A percentile compares a stretch with the other conserved stretches of the same genome.
phyloP scores from a whole-genome alignment of 2,113 vertebrate species.

The Turdus rufiventris region DNA sequence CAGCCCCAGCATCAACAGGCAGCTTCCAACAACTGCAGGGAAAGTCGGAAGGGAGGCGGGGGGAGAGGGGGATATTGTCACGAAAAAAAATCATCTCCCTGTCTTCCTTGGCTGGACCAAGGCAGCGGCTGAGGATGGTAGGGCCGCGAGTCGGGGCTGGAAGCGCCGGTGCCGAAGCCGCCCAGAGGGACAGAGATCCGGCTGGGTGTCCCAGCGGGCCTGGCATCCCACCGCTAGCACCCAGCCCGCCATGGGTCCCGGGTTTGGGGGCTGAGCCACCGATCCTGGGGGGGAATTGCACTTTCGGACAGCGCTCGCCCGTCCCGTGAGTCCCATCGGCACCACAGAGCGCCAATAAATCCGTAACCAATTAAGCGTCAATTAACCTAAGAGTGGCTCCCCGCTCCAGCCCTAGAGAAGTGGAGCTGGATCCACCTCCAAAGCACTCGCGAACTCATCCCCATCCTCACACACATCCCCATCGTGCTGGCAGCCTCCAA shows the following conservation, averaged over 20 bases:
- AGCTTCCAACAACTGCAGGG: background rate
- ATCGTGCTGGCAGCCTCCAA: background rate
- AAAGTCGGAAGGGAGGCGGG: accelerated
- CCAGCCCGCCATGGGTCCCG: accelerated
- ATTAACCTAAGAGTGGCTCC: background rate
- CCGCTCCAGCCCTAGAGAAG: background rate
- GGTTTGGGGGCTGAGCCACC: background rate
- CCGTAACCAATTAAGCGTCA: background rate
- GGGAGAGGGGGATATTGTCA: too few relatives aligned
- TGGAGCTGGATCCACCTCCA: background rate
- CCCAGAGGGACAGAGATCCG: background rate
- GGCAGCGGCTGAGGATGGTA: background rate
- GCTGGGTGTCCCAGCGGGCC: accelerated
- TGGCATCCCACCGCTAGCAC: accelerated
- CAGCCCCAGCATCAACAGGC: accelerated
- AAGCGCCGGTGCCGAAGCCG: accelerated
- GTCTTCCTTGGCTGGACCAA: accelerated
- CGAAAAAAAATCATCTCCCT: accelerated
- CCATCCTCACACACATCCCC: background rate
- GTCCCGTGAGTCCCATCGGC: background rate
- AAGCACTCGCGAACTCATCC: background rate
- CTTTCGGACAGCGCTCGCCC: background rate
- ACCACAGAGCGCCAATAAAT: background rate
- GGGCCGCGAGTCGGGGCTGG: background rate
- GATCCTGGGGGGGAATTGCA: background rate